Conservation (phyloP, 2,888 invertebrate species). For the Troglohyphantes excavatus region DNA sequence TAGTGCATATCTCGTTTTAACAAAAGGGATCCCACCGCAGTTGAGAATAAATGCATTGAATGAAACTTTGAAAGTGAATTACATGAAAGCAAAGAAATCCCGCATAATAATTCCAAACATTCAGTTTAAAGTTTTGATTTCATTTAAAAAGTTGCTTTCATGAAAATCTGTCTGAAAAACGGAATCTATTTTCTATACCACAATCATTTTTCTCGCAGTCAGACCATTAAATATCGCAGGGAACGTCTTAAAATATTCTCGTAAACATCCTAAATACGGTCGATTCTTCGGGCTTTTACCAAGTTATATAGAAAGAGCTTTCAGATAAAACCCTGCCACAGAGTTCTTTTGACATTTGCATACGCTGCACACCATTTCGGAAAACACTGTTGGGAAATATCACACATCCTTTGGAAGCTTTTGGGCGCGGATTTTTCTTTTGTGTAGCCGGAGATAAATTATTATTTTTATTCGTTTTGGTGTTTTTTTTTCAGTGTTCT, state of each 20-base stretch:
- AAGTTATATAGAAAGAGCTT: background rate
- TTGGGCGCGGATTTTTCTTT: background rate
- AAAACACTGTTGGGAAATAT: constrained; percentile 1
- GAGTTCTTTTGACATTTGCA: constrained; percentile 1
- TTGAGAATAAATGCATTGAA: background rate
- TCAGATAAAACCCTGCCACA: background rate
- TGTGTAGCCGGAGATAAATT: background rate
- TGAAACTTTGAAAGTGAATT: background rate
- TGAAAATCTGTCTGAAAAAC: background rate
- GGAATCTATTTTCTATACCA: background rate
- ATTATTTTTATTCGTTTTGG: background rate
- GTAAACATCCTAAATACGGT: constrained; percentile 1
- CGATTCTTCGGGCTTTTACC: background rate
- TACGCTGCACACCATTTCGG: background rate
- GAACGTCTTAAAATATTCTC: constrained; percentile 4
- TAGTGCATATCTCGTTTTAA: background rate
- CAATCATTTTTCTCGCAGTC: background rate
- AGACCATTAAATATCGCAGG: background rate
- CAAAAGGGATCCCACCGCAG: background rate
- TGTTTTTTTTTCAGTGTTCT: background rate
- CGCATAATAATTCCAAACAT: background rate
- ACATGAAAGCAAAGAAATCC: background rate
- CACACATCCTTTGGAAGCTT: background rate
- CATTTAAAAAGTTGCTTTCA: background rate
- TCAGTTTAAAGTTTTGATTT: background rate